phyloP scores from a whole-genome alignment of 2,797 vertebrate genomes.

The Hypotaenidia okinawae region DNA sequence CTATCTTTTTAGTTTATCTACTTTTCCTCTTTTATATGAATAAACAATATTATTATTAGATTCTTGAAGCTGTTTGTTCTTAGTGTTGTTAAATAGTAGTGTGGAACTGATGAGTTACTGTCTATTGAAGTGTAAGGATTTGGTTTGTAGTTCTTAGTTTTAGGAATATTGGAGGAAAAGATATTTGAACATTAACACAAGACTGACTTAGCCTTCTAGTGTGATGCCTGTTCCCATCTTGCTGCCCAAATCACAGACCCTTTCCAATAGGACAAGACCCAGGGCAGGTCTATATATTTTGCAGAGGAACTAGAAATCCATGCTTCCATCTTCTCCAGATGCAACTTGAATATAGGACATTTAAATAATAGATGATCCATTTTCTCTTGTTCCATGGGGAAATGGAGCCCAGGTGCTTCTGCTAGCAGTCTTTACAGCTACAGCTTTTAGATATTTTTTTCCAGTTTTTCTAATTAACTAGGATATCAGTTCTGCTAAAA shows the following conservation, averaged over 20 bases:
- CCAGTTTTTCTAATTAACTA: background rate
- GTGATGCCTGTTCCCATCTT: background rate
- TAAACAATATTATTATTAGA: constrained; percentile 52
- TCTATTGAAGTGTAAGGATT: background rate
- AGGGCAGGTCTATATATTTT: background rate
- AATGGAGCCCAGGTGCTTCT: background rate
- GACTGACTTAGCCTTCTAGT: background rate
- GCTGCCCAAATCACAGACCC: fast-evolving
- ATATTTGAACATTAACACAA: background rate
- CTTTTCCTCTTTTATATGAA: constrained; percentile 50
- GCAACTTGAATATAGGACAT: background rate
- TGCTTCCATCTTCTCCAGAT: background rate
- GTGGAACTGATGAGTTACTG: background rate
- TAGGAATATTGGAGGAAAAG: background rate
- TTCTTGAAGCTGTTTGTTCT: constrained; percentile 41
- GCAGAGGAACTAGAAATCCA: background rate
- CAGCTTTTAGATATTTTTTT: background rate
- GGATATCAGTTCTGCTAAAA: background rate
- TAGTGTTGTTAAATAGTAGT: constrained; percentile 1
- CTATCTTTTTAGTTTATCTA: constrained; percentile 40
- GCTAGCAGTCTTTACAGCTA: background rate
- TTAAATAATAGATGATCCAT: background rate
- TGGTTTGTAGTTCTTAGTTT: background rate
- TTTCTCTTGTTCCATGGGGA: background rate
- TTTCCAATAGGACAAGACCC: background rate